Evolutionary conservation across 1,140 invertebrate species (phyloP).

Genomic region (Apolygus lucorum): DNA sequence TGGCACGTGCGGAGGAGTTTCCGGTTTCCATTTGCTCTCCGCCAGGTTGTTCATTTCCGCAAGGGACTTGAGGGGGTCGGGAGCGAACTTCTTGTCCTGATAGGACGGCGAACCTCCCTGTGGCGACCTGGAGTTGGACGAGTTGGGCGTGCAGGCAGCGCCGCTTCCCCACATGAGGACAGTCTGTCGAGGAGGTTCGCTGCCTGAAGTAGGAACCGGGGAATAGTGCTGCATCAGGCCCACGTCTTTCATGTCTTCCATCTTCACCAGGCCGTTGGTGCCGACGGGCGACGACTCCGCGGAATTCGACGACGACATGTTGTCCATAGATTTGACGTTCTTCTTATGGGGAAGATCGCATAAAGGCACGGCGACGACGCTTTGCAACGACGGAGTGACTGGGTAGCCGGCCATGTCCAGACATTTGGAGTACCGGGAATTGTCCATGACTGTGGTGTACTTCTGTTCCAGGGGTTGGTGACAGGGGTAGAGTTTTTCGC

Average conservation of each 20-base stretch:
- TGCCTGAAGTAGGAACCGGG: constrained; percentile 31
- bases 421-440: constrained; percentile 45
- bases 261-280: constrained; percentile 49
- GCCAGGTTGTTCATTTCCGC: constrained; percentile 49
- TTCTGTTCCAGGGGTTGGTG: constrained; percentile 41
- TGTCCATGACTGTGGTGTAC: constrained; percentile 42
- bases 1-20: constrained; percentile 32
- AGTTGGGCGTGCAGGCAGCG: constrained; percentile 43
- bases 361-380: constrained; percentile 41
- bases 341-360: constrained; percentile 31
- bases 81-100: constrained; percentile 30
- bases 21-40: constrained; percentile 44
- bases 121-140: constrained; percentile 33
- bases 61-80: constrained; percentile 49
- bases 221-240: constrained; percentile 44
- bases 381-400: constrained; percentile 31
- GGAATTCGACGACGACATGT: constrained; percentile 45
- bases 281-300: constrained; percentile 46
- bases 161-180: constrained; percentile 73
- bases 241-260: constrained; percentile 53
- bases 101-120: constrained; percentile 29
- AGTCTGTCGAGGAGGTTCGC: constrained; percentile 61
- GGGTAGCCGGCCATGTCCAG: constrained; percentile 39
- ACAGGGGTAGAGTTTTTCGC: constrained; percentile 53
- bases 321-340: constrained; percentile 42